Base-by-base conservation (phyloP, 2,113 vertebrate species). In the Oxyruncus cristatus region DNA sequence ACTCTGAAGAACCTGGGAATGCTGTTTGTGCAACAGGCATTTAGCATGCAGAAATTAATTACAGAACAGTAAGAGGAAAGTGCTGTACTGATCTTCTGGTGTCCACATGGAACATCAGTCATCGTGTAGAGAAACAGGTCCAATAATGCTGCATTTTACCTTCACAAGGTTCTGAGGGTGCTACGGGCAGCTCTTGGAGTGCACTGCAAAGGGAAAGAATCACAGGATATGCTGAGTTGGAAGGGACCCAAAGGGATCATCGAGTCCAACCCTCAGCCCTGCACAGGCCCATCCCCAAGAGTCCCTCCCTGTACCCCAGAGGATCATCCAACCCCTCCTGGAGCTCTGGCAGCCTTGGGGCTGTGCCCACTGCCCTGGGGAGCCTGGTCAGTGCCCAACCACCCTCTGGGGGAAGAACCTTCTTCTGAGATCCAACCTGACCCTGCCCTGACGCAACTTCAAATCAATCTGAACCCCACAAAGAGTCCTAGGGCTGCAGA, bases 131-230 rank as follows among this genome's bases (percentile, higher is more conserved):
- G 44, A 33, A 30, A 8, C 4, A 10, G 6, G 35, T 11, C 33
- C 83, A 27, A 11, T 4, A 35, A 5, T 0, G 9, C 12, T 3
- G 9, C 14, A 0, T 55, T 65, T 46, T 5, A 41, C 49, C 58
- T 76, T 47, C 33, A 2, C 14, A 3, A 26, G 56, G 28, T 33
- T 11, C 52, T 2, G 26, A 49, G 70, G 19, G 11, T 18, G 35
- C 61, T 61, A n/a, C 39, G 4, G 70, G 8, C 3, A 1, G 20
- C 41, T 58, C 77, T n/a, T 8, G 33, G 19, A 70, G n/a, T 3
- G 46, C 28, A 12, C 2, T 14, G 56, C 32, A 21, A 39, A 55
- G 35, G 56, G 42, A 55, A 49, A 47, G 27, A 19, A 53, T 58
- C 14, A 9, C 33, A 59, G 56, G n/a, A 24, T 11, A 16, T 59